Base-by-base conservation (phyloP, 2,888 invertebrate genomes). In the Apocheima hispidaria region DNA sequence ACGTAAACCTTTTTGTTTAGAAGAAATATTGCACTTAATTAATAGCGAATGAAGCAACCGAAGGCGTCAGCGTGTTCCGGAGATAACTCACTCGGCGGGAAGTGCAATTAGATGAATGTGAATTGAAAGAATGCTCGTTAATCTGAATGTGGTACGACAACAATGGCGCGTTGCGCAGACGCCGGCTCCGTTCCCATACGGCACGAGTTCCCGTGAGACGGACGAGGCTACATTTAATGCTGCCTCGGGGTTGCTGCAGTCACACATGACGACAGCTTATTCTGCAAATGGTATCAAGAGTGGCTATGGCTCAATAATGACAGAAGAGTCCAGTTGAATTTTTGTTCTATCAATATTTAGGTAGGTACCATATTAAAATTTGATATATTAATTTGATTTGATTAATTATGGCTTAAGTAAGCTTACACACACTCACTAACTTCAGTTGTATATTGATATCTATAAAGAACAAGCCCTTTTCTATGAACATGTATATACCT, bases 111-210 rank as follows among this genome's bases (percentile, higher is more conserved):
- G 12, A 40, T 18, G 33, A 53, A 26, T 26, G 35, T 35, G 38
- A 30, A 36, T 54, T 36, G 43, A 54, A 60, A 65, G 54, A 63
- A 61, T 66, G 55, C 54, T 38, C 16, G 50, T 50, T 23, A 41
- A 53, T 57, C 48, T 60, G 52, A 35, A 53, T 74, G 68, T 71
- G 69, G 69, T 75, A 73, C 69, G 43, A 60, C 70, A 78, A 82
- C 82, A 81, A 81, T 80, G 68, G 63, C 52, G 33, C 38, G 63
- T 70, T 79, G 75, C 75, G 79, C 74, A 72, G 56, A 36, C 63
- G 66, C 70, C 75, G 79, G 74, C 60, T 52, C 48, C 49, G 72
- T 73, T 75, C 72, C 64, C 74, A 73, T 23, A 28, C 51, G 65
- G 65, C 71, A 67, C 68, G 70, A 70, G 73, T 66, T 69, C 63